Percentiles rank a stretch among this genome's conserved stretches.
These are phyloP conservation scores for Pyrgus malvae DNA, from an alignment of 2,888 invertebrate genomes.

Conservation along the genomic window DNA sequence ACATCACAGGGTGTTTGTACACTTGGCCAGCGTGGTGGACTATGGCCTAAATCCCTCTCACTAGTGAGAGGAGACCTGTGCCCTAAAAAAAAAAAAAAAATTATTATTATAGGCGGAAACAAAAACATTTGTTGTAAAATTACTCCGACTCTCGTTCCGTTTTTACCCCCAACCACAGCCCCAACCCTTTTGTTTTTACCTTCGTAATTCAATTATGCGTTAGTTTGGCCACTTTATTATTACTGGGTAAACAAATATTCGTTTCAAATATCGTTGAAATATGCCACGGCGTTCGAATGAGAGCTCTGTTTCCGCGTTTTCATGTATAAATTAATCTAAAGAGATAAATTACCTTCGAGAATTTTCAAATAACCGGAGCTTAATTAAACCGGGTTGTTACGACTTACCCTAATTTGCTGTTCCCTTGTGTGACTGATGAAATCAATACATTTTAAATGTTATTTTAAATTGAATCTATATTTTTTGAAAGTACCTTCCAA, in stretches of 20 bases:
- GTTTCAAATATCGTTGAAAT: conserved; percentile 13
- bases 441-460: no score
- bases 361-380: conserved; percentile 72
- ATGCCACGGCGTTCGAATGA: conserved; percentile 1
- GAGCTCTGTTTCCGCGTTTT: conserved; percentile 28
- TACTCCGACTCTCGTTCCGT: conserved; percentile 8
- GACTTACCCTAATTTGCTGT: neutral
- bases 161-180: neutral
- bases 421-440: no score
- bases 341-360: conserved; percentile 58
- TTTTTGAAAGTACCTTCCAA: no score
- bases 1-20: no score
- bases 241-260: conserved; percentile 21
- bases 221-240: conserved; percentile 21
- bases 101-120: neutral
- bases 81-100: no score
- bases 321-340: conserved; percentile 47
- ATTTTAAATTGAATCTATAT: no score
- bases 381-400: conserved; percentile 65
- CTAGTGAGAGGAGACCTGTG: no score
- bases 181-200: conserved; percentile 11
- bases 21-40: no score
- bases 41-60: no score
- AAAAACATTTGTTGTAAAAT: conserved; percentile 17
- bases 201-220: conserved; percentile 17